Evolutionary conservation across 1,140 invertebrate genomes (phyloP), one percentile per base, ranked within the genome.

Genomic region (Apocrypta bakeri): DNA sequence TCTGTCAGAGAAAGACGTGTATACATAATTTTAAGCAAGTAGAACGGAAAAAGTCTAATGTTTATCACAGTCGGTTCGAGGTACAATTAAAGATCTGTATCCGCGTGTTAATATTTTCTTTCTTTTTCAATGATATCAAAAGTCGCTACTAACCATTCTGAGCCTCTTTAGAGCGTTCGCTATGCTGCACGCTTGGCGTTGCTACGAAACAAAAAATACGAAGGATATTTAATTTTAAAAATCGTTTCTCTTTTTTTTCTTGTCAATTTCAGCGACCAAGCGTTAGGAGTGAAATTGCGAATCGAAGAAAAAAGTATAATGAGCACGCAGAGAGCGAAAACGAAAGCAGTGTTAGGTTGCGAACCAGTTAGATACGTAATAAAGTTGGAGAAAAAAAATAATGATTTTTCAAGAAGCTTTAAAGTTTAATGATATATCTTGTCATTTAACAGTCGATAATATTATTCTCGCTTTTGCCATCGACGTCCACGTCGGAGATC

Each of bases 131-230:
- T n/a, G n/a, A 21, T 71, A 21, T 7, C 21, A 71, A 42, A 48
- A 31, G 8, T 2, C 12, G 8, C 37, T 83, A 83, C 81, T 83
- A 83, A 83, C 81, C 81, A 74, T 83, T 37, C 12, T 42, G 21
- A 27, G 24, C 48, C 14, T 83, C 75, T 76, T 74, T 74, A 72
- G 14, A 29, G 37, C 12, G 69, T 74, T 25, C 56, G 9, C 33
- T 73, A 66, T 68, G 81, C 24, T 42, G 81, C 40, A 73, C 69
- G 21, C 12, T 72, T 78, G 25, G 66, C n/a, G 48, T 68, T 27
- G 69, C 81, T 83, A 61, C 27, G 61, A 27, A 79, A n/a, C n/a
- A n/a, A 66, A 79, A 74, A 64, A 68, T 71, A 66, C 24, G 31
- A 77, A 69, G 73, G 0, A 40, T 61, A 37, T 25, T 72, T 71